phyloP scores from a whole-genome alignment of 2,888 invertebrate genomes.

The Pyrrhia umbra region DNA sequence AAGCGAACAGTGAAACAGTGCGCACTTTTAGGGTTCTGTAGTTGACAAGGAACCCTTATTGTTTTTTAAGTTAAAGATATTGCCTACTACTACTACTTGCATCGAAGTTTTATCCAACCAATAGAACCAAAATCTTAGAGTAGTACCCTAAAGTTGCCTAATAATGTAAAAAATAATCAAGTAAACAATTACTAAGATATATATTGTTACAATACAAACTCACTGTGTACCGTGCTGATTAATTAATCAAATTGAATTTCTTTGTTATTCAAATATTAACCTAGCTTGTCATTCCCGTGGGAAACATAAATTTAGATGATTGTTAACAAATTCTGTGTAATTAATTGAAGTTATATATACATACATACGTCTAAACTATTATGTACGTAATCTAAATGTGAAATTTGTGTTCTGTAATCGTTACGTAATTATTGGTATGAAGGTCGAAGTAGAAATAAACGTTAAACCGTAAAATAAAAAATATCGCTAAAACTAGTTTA shows the following conservation, averaged over 20 bases:
- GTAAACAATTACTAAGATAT: constrained; percentile 39
- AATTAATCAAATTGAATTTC: constrained; percentile 60
- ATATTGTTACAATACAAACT: constrained; percentile 32
- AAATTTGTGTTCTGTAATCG: not conserved
- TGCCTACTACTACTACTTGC: too few species aligned
- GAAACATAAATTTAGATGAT: constrained; percentile 55
- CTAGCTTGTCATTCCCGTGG: constrained; percentile 52
- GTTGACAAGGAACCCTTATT: too few species aligned
- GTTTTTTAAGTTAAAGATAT: too few species aligned
- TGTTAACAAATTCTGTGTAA: constrained; percentile 48
- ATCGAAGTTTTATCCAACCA: too few species aligned
- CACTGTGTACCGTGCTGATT: constrained; percentile 34
- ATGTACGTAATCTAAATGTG: constrained; percentile 16
- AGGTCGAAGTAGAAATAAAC: not conserved
- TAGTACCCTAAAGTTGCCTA: not conserved
- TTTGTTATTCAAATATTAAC: constrained; percentile 58
- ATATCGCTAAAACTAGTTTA: not conserved
- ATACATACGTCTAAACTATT: constrained; percentile 22
- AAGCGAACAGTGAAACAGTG: not conserved
- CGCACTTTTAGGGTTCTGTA: too few species aligned
- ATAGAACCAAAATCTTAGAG: too few species aligned
- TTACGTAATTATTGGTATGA: constrained; percentile 11
- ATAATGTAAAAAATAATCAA: constrained; percentile 17
- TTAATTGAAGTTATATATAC: constrained; percentile 45
- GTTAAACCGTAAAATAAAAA: not conserved